Evolutionary conservation across 2,113 vertebrate genomes (phyloP), one percentile per base, ranked within the genome.

Genomic region (Coracopsis vasa): DNA sequence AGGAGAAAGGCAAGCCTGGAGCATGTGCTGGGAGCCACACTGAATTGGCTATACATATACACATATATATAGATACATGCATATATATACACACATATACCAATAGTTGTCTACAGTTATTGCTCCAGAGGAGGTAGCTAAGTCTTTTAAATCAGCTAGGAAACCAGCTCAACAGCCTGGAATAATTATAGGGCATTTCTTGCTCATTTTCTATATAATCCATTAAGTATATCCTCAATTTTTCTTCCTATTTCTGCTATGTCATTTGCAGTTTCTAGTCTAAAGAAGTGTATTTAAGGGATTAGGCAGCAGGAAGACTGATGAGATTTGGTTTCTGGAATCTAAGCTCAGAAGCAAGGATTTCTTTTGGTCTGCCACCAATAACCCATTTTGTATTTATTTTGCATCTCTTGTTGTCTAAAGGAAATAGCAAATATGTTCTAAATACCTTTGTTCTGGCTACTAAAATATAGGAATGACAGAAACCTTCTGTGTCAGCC

Each of bases 101-200:
- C 5, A 13, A 21, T 37, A 92, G 78, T 10, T 92, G 79, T 44
- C 73, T 90, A 3, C 42, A 51, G n/a, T 92, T 64, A 42, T 60
- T 93, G 94, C 74, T 97, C 90, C 85, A 82, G 64, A 96, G 80
- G 66, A 94, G 58, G 67, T 90, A 71, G 25, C 39, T 56, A 74
- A 82, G 41, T 35, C 88, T 94, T 94, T 95, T 64, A 96, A 74
- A 92, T 93, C 91, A 90, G 42, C 42, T 39, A 74, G 84, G 73
- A 95, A 97, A 96, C 31, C 45, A 95, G 23, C 51, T 93, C 78
- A 83, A 73, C 47, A 64, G 21, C 78, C 91, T 95, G 87, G 90
- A 94, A 96, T 97, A 97, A 97, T 97, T 96, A 89, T 6, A 94
- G 64, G 86, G 50, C 66, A 42, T 64, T 92, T 81, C 82, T 88